phyloP scores from a whole-genome alignment of 2,888 invertebrate genomes.

The Baccha elongata region DNA sequence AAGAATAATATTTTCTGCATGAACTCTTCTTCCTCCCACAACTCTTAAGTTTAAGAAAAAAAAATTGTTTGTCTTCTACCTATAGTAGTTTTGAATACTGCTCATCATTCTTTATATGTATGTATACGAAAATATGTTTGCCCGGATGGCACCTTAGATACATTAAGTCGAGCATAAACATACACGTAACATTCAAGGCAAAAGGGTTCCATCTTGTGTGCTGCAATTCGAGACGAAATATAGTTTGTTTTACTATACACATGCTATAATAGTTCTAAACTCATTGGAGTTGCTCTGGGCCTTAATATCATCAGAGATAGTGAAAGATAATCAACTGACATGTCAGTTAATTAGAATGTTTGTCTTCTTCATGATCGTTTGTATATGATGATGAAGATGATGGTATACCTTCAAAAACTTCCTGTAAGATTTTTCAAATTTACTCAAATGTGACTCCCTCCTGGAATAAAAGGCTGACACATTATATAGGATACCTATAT shows the following conservation, averaged over 20 bases:
- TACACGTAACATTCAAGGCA: constrained; percentile 52
- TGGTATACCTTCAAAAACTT: constrained; percentile 43
- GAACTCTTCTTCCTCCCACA: constrained; percentile 55
- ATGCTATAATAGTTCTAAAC: constrained; percentile 41
- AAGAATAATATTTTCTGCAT: constrained; percentile 69
- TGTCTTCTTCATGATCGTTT: constrained; percentile 35
- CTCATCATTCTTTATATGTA: constrained; percentile 25
- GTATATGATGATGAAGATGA: constrained; percentile 26
- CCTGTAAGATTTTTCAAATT: constrained; percentile 57
- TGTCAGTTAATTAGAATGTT: constrained; percentile 69
- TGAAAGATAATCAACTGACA: constrained; percentile 64
- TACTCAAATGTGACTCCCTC: constrained; percentile 62
- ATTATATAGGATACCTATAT: constrained; percentile 45
- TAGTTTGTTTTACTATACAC: constrained; percentile 1
- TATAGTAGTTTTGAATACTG: constrained; percentile 50
- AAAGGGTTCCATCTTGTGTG: constrained; percentile 35
- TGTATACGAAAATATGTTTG: constrained; percentile 27
- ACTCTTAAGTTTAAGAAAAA: constrained; percentile 1
- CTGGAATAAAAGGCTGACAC: constrained; percentile 20
- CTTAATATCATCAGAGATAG: constrained; percentile 57
- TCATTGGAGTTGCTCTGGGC: constrained; percentile 9
- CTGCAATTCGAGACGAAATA: constrained; percentile 59
- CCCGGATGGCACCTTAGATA: constrained; percentile 59
- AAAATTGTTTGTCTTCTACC: constrained; percentile 17
- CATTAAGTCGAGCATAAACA: constrained; percentile 60